phyloP scores from a whole-genome alignment of 2,888 invertebrate species.

The Drosophila atripex region DNA sequence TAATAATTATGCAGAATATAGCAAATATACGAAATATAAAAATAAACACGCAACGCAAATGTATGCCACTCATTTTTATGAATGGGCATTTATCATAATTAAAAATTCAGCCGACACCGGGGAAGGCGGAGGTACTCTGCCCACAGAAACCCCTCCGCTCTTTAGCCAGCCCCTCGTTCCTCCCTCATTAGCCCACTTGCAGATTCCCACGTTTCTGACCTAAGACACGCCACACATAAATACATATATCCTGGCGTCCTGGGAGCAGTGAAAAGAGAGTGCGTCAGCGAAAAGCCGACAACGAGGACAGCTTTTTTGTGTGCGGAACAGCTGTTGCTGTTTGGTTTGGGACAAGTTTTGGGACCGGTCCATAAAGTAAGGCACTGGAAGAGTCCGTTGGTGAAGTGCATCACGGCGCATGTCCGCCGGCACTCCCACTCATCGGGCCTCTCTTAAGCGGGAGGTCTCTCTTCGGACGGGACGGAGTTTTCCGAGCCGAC shows the following conservation, averaged over 20 bases:
- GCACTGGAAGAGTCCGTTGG: slow-evolving; percentile 64
- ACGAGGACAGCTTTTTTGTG: slow-evolving; percentile 20
- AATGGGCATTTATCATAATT: slow-evolving; percentile 79
- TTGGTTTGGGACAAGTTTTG: slow-evolving; percentile 60
- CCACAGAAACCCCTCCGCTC: not conserved
- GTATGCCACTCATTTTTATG: slow-evolving; percentile 69
- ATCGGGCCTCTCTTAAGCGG: slow-evolving; percentile 33
- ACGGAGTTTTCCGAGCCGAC: slow-evolving; percentile 1
- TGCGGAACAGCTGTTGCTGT: slow-evolving; percentile 68
- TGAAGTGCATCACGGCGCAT: slow-evolving; percentile 31
- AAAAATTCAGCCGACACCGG: slow-evolving; percentile 71
- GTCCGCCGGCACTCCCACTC: slow-evolving; percentile 62
- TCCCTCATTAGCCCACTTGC: slow-evolving; percentile 9
- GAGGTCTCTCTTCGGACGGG: slow-evolving; percentile 41
- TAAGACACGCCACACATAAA: slow-evolving; percentile 70
- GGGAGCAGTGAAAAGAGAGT: slow-evolving; percentile 45
- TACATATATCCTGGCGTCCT: slow-evolving; percentile 18
- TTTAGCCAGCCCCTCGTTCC: not conserved
- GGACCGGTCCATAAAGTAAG: slow-evolving; percentile 59
- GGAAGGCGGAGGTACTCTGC: slow-evolving; percentile 12
- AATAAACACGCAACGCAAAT: slow-evolving; percentile 67
- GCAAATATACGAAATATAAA: slow-evolving; percentile 31
- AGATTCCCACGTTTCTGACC: slow-evolving; percentile 68
- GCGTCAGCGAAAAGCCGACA: slow-evolving; percentile 53
- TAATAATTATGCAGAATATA: slow-evolving; percentile 64